Evolutionary conservation across 2,888 invertebrate genomes (phyloP).

Genomic region (Malthinus flaveolus): DNA sequence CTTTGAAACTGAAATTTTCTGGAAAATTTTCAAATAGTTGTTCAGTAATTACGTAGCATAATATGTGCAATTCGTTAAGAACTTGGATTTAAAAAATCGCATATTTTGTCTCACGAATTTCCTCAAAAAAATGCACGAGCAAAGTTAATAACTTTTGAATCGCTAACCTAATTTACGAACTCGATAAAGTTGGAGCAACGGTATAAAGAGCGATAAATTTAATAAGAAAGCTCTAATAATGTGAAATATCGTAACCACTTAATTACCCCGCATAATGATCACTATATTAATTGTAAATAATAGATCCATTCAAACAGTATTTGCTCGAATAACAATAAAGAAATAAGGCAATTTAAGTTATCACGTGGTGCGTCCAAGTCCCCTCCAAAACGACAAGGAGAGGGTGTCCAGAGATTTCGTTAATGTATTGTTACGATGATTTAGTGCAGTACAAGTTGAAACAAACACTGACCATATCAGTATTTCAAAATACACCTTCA

Average conservation of each 20-base stretch:
- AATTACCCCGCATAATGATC: not conserved
- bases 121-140: not conserved
- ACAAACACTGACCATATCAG: constrained; percentile 17
- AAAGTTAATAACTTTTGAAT: not conserved
- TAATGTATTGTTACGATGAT: constrained; percentile 20
- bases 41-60: too few species aligned
- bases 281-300: not conserved
- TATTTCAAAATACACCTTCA: not conserved
- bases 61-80: too few species aligned
- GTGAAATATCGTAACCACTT: too few species aligned
- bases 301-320: not conserved
- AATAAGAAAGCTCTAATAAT: not conserved
- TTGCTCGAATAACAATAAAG: constrained; percentile 11
- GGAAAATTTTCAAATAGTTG: too few species aligned
- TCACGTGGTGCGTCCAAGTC: constrained; percentile 38
- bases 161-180: not conserved
- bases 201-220: not conserved
- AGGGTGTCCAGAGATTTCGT: constrained; percentile 35
- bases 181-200: not conserved
- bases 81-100: too few species aligned
- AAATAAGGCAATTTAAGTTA: constrained; percentile 26
- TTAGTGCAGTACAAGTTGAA: constrained; percentile 23
- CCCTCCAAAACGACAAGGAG: constrained; percentile 35
- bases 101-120: not conserved
- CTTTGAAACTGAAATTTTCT: too few species aligned